A percentile compares a stretch with the other conserved stretches of the same genome.
These are phyloP conservation scores for Barnardius zonarius DNA, from an alignment of 2,113 vertebrate species.

Conservation along the genomic window DNA sequence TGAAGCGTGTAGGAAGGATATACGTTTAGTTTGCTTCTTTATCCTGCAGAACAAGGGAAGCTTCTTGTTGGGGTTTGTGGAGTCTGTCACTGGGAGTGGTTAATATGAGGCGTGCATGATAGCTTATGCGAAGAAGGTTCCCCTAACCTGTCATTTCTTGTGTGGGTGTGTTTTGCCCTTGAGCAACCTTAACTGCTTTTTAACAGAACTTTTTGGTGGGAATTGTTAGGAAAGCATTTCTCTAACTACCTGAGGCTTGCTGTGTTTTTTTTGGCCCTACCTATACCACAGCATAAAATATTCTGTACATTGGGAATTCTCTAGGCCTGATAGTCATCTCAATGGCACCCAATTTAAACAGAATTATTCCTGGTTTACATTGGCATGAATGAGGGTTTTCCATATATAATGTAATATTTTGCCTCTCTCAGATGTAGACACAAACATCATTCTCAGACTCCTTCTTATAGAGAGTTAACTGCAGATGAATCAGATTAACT, in stretches of 20 bases:
- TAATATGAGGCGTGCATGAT: neutral
- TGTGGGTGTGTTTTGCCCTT: constrained; percentile 61
- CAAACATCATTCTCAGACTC: neutral
- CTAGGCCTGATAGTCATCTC: constrained; percentile 47
- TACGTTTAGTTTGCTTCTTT: neutral
- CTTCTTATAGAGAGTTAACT: neutral
- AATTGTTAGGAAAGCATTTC: constrained; percentile 58
- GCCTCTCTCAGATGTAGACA: neutral
- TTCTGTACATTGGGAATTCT: constrained; percentile 36
- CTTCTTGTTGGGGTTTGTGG: constrained; percentile 36
- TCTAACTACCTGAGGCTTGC: neutral
- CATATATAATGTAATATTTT: constrained; percentile 28
- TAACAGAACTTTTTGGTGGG: constrained; percentile 59
- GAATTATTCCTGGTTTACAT: constrained; percentile 49
- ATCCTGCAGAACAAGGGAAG: constrained; percentile 20
- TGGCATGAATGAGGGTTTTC: constrained; percentile 6
- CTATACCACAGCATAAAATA: constrained; percentile 35
- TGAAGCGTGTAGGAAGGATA: neutral
- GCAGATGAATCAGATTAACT: neutral
- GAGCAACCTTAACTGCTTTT: constrained; percentile 60
- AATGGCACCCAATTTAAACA: constrained; percentile 18
- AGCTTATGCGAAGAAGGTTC: constrained; percentile 41
- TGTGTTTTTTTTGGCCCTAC: constrained; percentile 6
- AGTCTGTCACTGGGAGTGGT: constrained; percentile 46
- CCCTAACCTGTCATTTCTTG: constrained; percentile 63